Evolutionary conservation across 2,888 invertebrate genomes (phyloP).

Genomic region (Norana najaformis): DNA sequence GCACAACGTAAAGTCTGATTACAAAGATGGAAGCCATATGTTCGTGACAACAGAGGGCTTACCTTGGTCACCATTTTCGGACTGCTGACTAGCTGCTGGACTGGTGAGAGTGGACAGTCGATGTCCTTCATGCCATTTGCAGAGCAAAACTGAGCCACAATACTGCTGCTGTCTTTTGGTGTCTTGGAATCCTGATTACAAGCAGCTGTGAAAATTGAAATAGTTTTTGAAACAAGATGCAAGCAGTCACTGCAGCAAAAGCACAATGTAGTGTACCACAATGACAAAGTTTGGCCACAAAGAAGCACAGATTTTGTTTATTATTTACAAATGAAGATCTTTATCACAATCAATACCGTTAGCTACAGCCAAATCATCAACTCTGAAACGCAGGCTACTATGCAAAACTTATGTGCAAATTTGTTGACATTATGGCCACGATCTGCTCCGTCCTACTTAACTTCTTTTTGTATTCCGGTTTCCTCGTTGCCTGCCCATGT

Average conservation of each 20-base stretch:
- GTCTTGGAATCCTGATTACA: neutral
- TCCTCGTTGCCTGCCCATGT: no score
- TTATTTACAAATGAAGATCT: neutral
- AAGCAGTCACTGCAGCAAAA: neutral
- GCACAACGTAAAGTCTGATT: neutral
- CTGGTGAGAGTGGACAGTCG: slow-evolving; percentile 2
- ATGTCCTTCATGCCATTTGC: neutral
- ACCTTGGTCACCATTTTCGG: neutral
- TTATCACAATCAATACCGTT: neutral
- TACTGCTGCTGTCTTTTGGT: slow-evolving; percentile 8
- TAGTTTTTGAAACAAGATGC: neutral
- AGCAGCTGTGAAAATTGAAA: neutral
- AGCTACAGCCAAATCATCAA: neutral
- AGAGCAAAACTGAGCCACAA: neutral
- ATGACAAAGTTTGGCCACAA: neutral
- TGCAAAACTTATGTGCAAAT: neutral
- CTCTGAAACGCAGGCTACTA: neutral
- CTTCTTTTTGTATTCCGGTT: no score
- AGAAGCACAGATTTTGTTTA: neutral
- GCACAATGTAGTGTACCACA: neutral
- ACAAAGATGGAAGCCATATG: neutral
- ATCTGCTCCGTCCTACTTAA: no score
- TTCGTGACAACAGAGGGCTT: neutral
- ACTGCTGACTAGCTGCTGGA: neutral
- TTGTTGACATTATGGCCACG: no score